A percentile compares a stretch with the other conserved stretches of the same genome.
Evolutionary conservation across 2,888 invertebrate species (phyloP).

Genomic region (Acronicta psi): DNA sequence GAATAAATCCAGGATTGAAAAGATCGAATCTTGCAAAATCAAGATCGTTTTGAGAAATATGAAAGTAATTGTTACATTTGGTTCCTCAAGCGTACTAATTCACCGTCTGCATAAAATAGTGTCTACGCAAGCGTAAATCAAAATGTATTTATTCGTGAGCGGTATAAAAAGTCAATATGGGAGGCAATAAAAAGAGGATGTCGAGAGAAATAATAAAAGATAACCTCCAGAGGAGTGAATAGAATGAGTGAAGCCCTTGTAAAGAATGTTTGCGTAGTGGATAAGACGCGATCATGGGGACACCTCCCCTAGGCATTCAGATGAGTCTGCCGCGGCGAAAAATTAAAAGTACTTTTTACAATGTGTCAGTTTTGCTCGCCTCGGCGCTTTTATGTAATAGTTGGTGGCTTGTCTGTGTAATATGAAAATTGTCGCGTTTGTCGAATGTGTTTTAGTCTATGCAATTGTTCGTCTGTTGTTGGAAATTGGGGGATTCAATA

Average conservation of each 20-base stretch:
- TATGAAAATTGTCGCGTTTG: conserved; percentile 10
- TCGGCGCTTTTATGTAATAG: conserved; percentile 55
- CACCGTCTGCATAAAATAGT: conserved; percentile 79
- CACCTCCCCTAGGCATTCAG: conserved; percentile 78
- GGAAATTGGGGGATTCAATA: no score
- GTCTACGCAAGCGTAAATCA: conserved; percentile 83
- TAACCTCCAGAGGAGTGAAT: conserved; percentile 86
- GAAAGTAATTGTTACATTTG: conserved; percentile 64
- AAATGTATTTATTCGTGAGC: conserved; percentile 88
- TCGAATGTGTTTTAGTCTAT: conserved; percentile 24
- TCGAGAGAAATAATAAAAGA: conserved; percentile 87
- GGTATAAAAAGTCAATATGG: conserved; percentile 89
- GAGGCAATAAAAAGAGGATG: conserved; percentile 86
- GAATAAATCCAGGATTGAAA: conserved; percentile 19
- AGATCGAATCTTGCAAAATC: conserved; percentile 10
- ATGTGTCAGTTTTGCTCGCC: conserved; percentile 65
- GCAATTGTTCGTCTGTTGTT: neutral
- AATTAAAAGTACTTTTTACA: conserved; percentile 80
- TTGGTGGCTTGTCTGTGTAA: conserved; percentile 33
- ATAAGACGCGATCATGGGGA: conserved; percentile 86
- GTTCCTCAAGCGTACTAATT: conserved; percentile 83
- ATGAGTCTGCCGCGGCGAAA: conserved; percentile 70
- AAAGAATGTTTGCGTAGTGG: conserved; percentile 88
- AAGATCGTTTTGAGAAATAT: conserved; percentile 38
- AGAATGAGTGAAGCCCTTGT: conserved; percentile 85